Base-by-base conservation (phyloP, 2,113 vertebrate genomes). In the Percopsis transmontana region DNA sequence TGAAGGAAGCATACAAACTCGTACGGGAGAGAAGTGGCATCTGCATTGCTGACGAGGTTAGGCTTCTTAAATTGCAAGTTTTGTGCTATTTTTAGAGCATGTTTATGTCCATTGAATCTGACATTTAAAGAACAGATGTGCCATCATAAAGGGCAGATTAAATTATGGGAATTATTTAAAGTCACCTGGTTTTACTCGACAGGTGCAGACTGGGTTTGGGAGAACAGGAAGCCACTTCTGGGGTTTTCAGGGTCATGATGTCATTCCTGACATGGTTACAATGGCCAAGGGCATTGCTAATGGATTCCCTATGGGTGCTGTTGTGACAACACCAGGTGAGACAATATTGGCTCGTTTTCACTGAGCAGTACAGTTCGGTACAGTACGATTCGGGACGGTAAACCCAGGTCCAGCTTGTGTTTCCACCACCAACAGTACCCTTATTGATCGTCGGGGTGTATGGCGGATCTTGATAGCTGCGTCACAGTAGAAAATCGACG, bases 191-290 rank as follows among this genome's bases (percentile, higher is more conserved):
- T 53, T 33, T 10, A 51, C 48, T 45, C 8, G 19, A 64, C 87
- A 99, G 97, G 96, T 99, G 5, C 97, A 99, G 86, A 96, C 97
- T 44, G 97, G 96, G 61, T 98, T 99, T 84, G 95, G 95, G 23
- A 90, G 96, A 56, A 91, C 92, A 23, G 96, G 96, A 69, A 96
- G 90, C 75, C 95, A 99, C 82, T 96, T 94, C 86, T 99, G 97
- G 97, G 96, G 96, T 27, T 99, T 98, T 83, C 91, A 98, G 85
- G 91, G 92, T 23, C 95, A 98, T 7, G 92, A 77, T 0, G 87
- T 98, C 8, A 59, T 95, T 45, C 97, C 97, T 41, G 97, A 99
- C 71, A 95, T 99, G 1, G 93, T 98, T 55, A 99, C 96, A 39
- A 91, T 97, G 94, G 95, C 96, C 0, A 99, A 99, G 80, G 96